phyloP scores from a whole-genome alignment of 2,888 invertebrate species.

The Cenopis cana region DNA sequence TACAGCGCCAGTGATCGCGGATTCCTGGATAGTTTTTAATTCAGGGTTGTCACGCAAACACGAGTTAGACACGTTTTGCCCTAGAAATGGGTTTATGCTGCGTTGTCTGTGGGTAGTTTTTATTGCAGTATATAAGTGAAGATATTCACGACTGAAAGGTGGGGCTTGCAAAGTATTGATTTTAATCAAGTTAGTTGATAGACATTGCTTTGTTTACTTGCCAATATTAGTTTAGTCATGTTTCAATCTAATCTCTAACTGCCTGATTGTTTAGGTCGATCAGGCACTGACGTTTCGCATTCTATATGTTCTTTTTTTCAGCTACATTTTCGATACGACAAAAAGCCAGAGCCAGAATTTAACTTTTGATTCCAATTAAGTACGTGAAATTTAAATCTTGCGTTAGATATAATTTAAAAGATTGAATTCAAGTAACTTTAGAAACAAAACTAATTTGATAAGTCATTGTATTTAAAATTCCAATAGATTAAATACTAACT shows the following conservation, averaged over 20 bases:
- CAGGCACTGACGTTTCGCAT: not conserved
- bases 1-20: slow-evolving; percentile 27
- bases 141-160: not conserved
- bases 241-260: not conserved
- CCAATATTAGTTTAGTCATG: not conserved
- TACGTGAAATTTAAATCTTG: no score
- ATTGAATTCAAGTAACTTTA: no score
- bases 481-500: no score
- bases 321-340: no score
- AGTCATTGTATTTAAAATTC: no score
- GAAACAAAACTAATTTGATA: no score
- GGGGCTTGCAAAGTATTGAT: not conserved
- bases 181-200: not conserved
- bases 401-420: no score
- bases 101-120: slow-evolving; percentile 16
- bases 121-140: slow-evolving; percentile 18
- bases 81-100: slow-evolving; percentile 26
- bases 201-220: not conserved
- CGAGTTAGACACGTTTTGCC: slow-evolving; percentile 34
- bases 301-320: not conserved
- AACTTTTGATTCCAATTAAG: no score
- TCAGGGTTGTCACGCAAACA: slow-evolving; percentile 37
- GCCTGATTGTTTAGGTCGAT: not conserved
- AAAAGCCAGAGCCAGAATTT: no score
- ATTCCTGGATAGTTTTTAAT: slow-evolving; percentile 37